Evolutionary conservation across 1,140 invertebrate genomes (phyloP).

Genomic region (Nixonia krombeini): DNA sequence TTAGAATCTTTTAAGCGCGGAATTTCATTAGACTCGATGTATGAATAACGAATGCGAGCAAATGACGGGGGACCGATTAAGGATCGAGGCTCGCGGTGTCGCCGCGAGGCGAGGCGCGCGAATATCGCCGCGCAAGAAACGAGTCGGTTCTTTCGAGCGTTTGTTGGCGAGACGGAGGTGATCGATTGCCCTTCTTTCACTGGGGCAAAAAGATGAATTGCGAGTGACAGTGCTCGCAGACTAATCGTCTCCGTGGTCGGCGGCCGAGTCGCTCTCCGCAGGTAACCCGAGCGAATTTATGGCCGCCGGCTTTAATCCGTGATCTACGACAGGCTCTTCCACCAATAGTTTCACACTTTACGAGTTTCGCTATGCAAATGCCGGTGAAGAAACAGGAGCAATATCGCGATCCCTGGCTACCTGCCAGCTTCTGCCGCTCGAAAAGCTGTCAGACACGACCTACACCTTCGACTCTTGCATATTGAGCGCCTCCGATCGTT

Average conservation of each 20-base stretch:
- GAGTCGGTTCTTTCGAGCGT: background rate
- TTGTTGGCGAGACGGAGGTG: slow-evolving; percentile 5
- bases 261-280: slow-evolving; percentile 6
- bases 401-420: slow-evolving; percentile 57
- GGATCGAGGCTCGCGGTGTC: too few species aligned
- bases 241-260: slow-evolving; percentile 3
- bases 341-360: slow-evolving; percentile 62
- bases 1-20: too few species aligned
- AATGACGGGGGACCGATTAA: too few species aligned
- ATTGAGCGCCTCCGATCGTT: background rate
- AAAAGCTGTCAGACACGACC: slow-evolving; percentile 34
- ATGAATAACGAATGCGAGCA: too few species aligned
- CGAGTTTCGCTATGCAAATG: slow-evolving; percentile 60
- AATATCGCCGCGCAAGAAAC: too few species aligned
- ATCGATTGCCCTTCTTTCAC: background rate
- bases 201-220: slow-evolving; percentile 1
- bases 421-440: slow-evolving; percentile 46
- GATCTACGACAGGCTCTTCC: slow-evolving; percentile 58
- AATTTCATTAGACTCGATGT: too few species aligned
- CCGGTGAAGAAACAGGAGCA: slow-evolving; percentile 55
- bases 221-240: slow-evolving; percentile 1
- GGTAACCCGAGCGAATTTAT: slow-evolving; percentile 21
- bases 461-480: slow-evolving; percentile 8
- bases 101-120: too few species aligned
- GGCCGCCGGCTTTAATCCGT: slow-evolving; percentile 48